Evolutionary conservation across 2,888 invertebrate genomes (phyloP).

Genomic region (Drosophila pseudotakahashii): DNA sequence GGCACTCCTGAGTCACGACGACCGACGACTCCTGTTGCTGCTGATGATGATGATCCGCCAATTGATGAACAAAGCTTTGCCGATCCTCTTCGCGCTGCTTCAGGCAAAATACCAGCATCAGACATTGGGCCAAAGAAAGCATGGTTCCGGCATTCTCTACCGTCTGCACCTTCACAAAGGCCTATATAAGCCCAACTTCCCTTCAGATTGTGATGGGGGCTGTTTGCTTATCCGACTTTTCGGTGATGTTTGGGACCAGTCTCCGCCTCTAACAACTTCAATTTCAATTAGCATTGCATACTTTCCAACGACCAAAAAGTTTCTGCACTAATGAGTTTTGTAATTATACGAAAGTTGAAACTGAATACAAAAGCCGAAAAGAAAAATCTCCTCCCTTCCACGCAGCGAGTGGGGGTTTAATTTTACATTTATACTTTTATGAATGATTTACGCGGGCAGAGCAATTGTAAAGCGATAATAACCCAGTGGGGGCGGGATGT

Average conservation of each 20-base stretch:
- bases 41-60: conserved; percentile 21
- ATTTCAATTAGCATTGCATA: conserved; percentile 48
- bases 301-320: conserved; percentile 17
- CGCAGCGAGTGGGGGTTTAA: conserved; percentile 3
- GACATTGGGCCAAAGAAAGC: too few species aligned
- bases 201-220: not conserved
- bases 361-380: conserved; percentile 48
- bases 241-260: conserved; percentile 6
- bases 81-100: conserved; percentile 49
- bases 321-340: conserved; percentile 68
- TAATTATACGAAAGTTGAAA: conserved; percentile 68
- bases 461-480: conserved; percentile 19
- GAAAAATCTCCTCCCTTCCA: conserved; percentile 1
- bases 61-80: conserved; percentile 39
- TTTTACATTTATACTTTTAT: conserved; percentile 17
- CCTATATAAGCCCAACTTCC: conserved; percentile 7
- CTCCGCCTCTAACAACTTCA: conserved; percentile 6
- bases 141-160: not conserved
- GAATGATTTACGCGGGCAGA: conserved; percentile 20
- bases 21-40: not conserved
- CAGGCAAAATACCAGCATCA: conserved; percentile 41
- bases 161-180: conserved; percentile 3
- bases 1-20: not conserved
- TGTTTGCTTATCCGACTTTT: conserved; percentile 21
- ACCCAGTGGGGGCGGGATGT: not conserved